Evolutionary conservation across 2,888 invertebrate species (phyloP).

Genomic region (Gastracanthus pulcherrimus): DNA sequence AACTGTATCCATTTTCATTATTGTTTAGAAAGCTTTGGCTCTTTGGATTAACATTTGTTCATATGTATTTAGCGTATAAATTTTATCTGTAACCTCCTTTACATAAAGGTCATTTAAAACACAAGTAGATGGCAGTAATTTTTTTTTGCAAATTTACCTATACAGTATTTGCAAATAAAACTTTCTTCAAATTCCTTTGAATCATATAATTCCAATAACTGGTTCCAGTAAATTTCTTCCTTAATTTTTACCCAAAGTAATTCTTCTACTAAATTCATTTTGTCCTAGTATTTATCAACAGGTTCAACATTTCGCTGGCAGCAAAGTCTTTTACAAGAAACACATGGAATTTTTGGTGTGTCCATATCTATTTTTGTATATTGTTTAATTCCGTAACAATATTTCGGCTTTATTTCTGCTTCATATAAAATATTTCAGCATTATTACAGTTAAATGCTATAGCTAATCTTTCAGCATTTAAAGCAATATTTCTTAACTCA

Average conservation of each 20-base stretch:
- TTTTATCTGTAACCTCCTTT: constrained; percentile 52
- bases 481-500: background rate
- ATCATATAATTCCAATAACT: background rate
- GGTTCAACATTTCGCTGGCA: background rate
- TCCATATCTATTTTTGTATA: constrained; percentile 50
- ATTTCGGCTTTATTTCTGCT: constrained; percentile 59
- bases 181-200: background rate
- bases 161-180: constrained; percentile 55
- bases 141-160: constrained; percentile 56
- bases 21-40: constrained; percentile 71
- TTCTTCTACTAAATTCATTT: background rate
- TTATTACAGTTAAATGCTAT: background rate
- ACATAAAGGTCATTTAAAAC: constrained; percentile 63
- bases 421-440: constrained; percentile 24
- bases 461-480: background rate
- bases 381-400: constrained; percentile 56
- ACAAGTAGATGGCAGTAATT: constrained; percentile 63
- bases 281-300: background rate
- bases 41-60: constrained; percentile 65
- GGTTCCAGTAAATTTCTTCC: background rate
- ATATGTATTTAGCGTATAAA: constrained; percentile 58
- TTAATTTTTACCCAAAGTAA: background rate
- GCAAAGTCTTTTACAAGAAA: constrained; percentile 16
- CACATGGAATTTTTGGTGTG: background rate
- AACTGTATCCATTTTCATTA: constrained; percentile 67